Evolutionary conservation across 2,888 invertebrate genomes (phyloP), one percentile per base, ranked within the genome.

Genomic region (Orgyia antiqua): DNA sequence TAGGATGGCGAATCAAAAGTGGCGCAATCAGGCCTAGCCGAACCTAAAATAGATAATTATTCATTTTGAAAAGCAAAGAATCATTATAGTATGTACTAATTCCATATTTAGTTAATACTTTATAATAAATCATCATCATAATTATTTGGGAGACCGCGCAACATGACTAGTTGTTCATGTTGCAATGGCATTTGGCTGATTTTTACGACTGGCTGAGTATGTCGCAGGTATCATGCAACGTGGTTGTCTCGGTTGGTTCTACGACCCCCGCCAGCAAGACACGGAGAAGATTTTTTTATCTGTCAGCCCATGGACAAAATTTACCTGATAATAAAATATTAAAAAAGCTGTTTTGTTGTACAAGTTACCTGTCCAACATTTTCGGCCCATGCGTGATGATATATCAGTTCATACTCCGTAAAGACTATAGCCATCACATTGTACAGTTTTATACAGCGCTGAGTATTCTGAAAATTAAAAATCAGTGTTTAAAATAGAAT

Each of bases 361-460:
- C n/a, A n/a, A 1, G n/a, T 4, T 62, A 93, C 92, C 77, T 93
- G 90, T 29, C 91, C 91, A 12, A 92, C 90, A 63, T 93, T 92
- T 58, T 92, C 90, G 40, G 83, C 89, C 95, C 95, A 95, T 1
- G 94, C 93, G 46, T 89, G 88, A 58, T 96, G 94, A 67, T 94
- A 93, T 36, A 94, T 90, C 54, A 93, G 88, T 72, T 96, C 95
- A 58, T 92, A 96, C 60, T 95, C 94, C 9, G 93, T 88, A 40
- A 96, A 91, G 2, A 95, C 94, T 36, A 91, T 90, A 15, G 91
- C 89, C 72, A 96, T 87, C 1, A 92, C 91, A 60, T 96, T 96
- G 62, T 91, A 95, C 29, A 93, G 83, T 55, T 93, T 93, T 28
- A 94, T 91, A 29, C 92, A 91, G 31, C 90, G 89, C 62, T 93